Percentiles rank a stretch among this genome's conserved stretches.
Conservation (phyloP, 2,888 invertebrate genomes). For the Pyrochroa serraticornis region DNA sequence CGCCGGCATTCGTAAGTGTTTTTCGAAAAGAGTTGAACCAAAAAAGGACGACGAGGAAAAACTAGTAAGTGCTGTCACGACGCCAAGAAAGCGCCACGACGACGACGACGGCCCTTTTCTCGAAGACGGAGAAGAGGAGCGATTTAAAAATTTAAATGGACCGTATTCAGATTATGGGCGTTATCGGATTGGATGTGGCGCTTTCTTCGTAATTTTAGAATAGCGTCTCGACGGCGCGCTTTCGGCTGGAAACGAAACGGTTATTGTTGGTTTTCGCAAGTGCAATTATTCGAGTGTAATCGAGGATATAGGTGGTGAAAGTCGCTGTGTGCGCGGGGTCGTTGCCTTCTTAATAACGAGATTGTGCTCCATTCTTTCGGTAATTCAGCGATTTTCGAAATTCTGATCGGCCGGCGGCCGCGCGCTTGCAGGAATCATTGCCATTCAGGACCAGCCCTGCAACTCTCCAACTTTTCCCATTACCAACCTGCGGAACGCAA, state of each 20-base stretch:
- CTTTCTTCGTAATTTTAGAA: slow-evolving; percentile 30
- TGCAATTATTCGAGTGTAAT: slow-evolving; percentile 31
- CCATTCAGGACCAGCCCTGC: not conserved
- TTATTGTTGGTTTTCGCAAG: slow-evolving; percentile 32
- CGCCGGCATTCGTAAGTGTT: slow-evolving; percentile 8
- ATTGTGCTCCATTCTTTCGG: too few relatives aligned
- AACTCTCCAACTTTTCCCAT: not conserved
- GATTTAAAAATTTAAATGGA: slow-evolving; percentile 18
- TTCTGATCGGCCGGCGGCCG: slow-evolving; percentile 7
- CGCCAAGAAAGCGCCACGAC: slow-evolving; percentile 12
- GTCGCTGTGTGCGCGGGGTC: slow-evolving; percentile 36
- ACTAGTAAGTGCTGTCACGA: not conserved
- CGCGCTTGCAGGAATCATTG: not conserved
- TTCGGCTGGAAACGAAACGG: too few relatives aligned
- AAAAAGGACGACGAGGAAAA: not conserved
- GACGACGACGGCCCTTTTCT: slow-evolving; percentile 2
- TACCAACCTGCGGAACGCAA: too few relatives aligned
- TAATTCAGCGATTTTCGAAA: slow-evolving; percentile 3
- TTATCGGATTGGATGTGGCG: slow-evolving; percentile 9
- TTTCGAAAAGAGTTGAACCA: not conserved
- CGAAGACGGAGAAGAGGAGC: not conserved
- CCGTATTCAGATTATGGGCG: not conserved
- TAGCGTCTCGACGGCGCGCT: slow-evolving; percentile 7
- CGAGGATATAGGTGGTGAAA: slow-evolving; percentile 41
- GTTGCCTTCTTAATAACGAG: slow-evolving; percentile 32